A percentile compares a stretch with the other conserved stretches of the same genome.
Conservation (phyloP, 2,797 vertebrate species). For the Anolis apletophallus region DNA sequence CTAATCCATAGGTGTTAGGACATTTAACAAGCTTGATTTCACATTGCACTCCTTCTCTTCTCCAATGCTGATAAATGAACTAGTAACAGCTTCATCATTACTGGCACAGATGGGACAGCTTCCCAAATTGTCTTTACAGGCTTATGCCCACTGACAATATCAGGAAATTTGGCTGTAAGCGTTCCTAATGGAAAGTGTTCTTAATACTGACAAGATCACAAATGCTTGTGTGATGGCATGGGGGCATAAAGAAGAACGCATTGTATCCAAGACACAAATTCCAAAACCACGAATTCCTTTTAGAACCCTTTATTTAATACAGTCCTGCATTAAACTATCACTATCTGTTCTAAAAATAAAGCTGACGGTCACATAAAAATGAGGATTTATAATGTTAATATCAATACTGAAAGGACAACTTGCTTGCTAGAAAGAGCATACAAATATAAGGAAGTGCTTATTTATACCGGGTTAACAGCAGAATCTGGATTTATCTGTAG, state of each 20-base stretch:
- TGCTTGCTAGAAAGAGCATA: background rate
- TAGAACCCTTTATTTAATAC: background rate
- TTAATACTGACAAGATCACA: background rate
- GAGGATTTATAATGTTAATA: background rate
- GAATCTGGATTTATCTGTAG: slow-evolving; percentile 98
- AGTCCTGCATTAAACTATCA: background rate
- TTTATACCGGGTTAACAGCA: slow-evolving; percentile 92
- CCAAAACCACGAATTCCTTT: background rate
- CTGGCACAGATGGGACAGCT: background rate
- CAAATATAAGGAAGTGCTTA: background rate
- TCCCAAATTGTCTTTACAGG: background rate
- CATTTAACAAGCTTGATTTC: background rate
- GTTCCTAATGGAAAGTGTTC: background rate
- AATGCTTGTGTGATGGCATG: background rate
- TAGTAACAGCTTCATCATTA: background rate
- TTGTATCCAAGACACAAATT: background rate
- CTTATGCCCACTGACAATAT: background rate
- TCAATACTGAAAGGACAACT: slow-evolving; percentile 7
- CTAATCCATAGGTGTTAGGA: background rate
- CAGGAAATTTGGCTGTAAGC: background rate
- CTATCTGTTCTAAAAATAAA: slow-evolving; percentile 1
- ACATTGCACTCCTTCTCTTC: background rate
- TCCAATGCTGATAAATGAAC: background rate
- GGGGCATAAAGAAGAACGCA: background rate
- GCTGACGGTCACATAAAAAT: background rate